These are phyloP conservation scores for Paramuricea clavata DNA, from an alignment of 92 coral and sea anemone genomes.

Conservation along the genomic window DNA sequence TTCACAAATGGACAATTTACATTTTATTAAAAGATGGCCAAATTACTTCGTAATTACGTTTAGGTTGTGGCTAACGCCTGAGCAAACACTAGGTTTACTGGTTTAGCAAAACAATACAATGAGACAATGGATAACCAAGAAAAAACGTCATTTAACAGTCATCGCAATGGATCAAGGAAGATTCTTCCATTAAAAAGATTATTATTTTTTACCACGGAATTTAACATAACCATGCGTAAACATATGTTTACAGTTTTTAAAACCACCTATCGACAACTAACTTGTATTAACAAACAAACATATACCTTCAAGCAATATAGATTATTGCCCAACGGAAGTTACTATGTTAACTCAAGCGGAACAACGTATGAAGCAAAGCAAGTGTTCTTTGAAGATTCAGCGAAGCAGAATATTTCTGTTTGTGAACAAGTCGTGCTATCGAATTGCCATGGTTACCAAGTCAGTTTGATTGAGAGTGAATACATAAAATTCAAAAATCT, in stretches of 20 bases:
- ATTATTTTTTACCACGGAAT: background rate
- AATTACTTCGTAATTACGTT: background rate
- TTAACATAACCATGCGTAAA: background rate
- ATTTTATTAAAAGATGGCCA: background rate
- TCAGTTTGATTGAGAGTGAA: background rate
- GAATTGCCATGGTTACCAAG: background rate
- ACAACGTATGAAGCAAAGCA: background rate
- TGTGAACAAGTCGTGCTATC: conserved; percentile 7
- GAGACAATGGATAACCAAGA: background rate
- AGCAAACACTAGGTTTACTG: background rate
- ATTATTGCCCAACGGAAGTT: background rate
- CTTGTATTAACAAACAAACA: conserved; percentile 2
- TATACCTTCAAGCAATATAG: background rate
- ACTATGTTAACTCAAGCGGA: background rate
- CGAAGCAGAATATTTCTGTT: background rate
- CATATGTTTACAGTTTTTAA: background rate
- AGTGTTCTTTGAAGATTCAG: background rate
- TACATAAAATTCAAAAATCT: background rate
- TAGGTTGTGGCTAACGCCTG: background rate
- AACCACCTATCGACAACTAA: conserved; percentile 10
- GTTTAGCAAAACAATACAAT: background rate
- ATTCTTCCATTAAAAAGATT: background rate
- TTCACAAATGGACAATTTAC: conserved; percentile 17
- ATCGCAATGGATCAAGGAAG: background rate
- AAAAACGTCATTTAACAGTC: background rate